These are phyloP conservation scores for Acanthosepion lycidas DNA, from an alignment of 2,888 invertebrate species.

Conservation along the genomic window DNA sequence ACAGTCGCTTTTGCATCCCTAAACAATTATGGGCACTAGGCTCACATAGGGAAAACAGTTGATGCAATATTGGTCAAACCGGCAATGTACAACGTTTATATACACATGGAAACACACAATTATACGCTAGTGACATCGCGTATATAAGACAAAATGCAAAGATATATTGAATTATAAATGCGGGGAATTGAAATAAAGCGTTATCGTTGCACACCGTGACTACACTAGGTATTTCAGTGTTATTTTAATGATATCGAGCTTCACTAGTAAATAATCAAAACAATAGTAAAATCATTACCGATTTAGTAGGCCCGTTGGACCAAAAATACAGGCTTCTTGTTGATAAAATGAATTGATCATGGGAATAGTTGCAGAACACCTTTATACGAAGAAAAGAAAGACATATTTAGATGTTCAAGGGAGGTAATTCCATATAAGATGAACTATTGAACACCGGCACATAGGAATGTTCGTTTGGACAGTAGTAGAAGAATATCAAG, in stretches of 20 bases:
- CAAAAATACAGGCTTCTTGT: background rate
- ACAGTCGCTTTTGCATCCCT: background rate
- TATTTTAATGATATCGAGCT: background rate
- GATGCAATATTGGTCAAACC: background rate
- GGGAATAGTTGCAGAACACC: background rate
- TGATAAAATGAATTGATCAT: background rate
- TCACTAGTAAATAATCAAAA: background rate
- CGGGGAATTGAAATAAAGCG: background rate
- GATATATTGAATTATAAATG: background rate
- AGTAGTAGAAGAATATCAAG: background rate
- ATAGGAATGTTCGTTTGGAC: background rate
- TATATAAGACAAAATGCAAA: background rate
- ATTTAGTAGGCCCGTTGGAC: background rate
- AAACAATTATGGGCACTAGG: background rate
- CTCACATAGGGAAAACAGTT: background rate
- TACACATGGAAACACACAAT: background rate
- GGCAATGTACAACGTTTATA: background rate
- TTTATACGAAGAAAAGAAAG: background rate
- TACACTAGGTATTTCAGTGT: background rate
- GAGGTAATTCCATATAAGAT: background rate
- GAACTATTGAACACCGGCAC: background rate
- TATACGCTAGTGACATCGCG: background rate
- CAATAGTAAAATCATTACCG: background rate
- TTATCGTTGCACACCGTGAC: too few relatives aligned
- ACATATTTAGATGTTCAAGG: background rate